Base-by-base conservation (phyloP, 30 jellyfish, hydroid and myxozoan genomes). In the Turritopsis dohrnii region DNA sequence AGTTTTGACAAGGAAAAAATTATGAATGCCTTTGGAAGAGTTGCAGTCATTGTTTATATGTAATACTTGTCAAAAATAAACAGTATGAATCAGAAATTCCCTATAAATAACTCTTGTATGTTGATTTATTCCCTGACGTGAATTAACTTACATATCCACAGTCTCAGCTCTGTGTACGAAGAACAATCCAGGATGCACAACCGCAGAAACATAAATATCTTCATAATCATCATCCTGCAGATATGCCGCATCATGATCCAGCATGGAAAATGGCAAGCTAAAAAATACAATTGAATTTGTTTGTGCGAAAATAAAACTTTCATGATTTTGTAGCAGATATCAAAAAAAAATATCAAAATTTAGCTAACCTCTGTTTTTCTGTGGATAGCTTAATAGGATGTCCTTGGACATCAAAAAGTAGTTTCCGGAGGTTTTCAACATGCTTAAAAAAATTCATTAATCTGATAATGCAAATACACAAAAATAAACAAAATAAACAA, bases 161-260 rank as follows among this genome's bases (percentile, higher is more conserved):
- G 69, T 53, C 52, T 83, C 89, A 80, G 81, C 25, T 18, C 88
- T 80, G 79, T 91, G 97, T 25, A 91, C 97, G 75, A 21, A 91
- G 73, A 91, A 87, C 53, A 84, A 72, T 8, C 87, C 94, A 21
- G 97, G 97, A 82, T 87, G 65, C 26, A 73, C 94, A 4, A 91
- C 97, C 25, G 97, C 90, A 21, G 97, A 84, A 21, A 91, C 96
- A 52, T 83, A 87, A 81, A 91, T 96, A 29, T 91, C 97, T 72
- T 91, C 96, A 65, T 77, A 86, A 52, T 79, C 88, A 18, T 60
- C 87, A 22, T 86, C 96, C 18, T 92, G 94, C 71, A 91, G 74
- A 54, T 71, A 80, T n/a, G 75, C 90, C 20, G 84, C 54, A 18
- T 90, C 97, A 71, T 25, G 75, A 0, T 80, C 82, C 31, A 80